These are phyloP conservation scores for Petaurus breviceps DNA, from an alignment of 2,113 vertebrate genomes.

Conservation along the genomic window DNA sequence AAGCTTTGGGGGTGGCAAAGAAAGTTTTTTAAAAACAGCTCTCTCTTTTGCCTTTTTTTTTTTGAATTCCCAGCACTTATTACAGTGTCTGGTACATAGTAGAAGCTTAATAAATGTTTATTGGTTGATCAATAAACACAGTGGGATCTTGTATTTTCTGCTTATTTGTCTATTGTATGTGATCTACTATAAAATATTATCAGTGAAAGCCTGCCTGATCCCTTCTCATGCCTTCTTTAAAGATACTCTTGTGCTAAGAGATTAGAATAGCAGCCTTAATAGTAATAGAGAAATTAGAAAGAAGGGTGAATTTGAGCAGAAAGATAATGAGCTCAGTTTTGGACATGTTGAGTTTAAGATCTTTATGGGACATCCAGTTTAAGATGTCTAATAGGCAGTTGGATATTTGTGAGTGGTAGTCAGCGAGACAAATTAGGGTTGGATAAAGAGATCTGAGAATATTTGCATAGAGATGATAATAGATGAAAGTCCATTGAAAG, in stretches of 20 bases:
- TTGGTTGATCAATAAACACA: background rate
- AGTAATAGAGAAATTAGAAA: background rate
- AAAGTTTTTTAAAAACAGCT: background rate
- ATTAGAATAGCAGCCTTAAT: background rate
- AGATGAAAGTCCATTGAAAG: background rate
- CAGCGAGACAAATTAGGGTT: background rate
- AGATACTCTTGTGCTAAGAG: background rate
- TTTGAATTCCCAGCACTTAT: background rate
- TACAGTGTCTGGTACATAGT: background rate
- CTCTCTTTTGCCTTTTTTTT: background rate
- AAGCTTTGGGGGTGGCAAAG: background rate
- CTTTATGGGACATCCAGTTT: background rate
- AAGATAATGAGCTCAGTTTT: background rate
- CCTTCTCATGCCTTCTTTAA: background rate
- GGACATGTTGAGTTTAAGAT: background rate
- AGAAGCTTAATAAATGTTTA: background rate
- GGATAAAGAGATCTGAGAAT: background rate
- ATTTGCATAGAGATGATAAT: background rate
- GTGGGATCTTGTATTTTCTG: background rate
- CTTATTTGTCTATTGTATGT: background rate
- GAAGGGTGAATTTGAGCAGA: background rate
- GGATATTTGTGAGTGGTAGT: background rate
- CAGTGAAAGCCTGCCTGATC: background rate
- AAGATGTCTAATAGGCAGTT: background rate
- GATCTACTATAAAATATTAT: background rate